Conservation (phyloP, 2,113 vertebrate species). For the Xiphias gladius region DNA sequence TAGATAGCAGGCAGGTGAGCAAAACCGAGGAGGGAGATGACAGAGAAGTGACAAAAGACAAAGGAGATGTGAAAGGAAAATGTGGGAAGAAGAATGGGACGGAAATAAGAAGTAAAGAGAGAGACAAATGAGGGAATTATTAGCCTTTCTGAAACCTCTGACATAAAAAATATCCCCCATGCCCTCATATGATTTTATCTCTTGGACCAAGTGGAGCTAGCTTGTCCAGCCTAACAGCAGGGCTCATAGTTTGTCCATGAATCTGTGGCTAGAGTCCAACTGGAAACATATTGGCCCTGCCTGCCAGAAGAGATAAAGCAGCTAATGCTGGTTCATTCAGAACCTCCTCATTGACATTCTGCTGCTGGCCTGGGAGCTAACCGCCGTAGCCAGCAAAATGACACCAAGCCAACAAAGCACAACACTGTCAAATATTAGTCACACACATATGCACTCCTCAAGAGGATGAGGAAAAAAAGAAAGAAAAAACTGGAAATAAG, state of each 20-base stretch:
- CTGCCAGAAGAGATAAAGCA: constrained; percentile 71
- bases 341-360: constrained; percentile 76
- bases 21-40: not conserved
- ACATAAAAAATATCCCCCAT: constrained; percentile 31
- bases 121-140: constrained; percentile 4
- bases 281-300: constrained; percentile 64
- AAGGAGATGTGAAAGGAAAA: not conserved
- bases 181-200: constrained; percentile 16
- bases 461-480: not conserved
- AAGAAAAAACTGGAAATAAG: constrained; percentile 11
- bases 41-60: not conserved
- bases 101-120: not conserved
- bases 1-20: constrained; percentile 69
- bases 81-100: not conserved
- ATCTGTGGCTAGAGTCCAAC: constrained; percentile 53
- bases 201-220: constrained; percentile 20
- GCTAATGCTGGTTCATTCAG: constrained; percentile 72
- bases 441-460: constrained; percentile 42
- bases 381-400: constrained; percentile 46
- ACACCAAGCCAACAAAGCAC: constrained; percentile 65
- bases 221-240: constrained; percentile 26
- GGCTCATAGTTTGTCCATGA: constrained; percentile 51
- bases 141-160: constrained; percentile 8
- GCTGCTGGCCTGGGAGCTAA: constrained; percentile 62
- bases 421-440: constrained; percentile 52